phyloP scores from a whole-genome alignment of 2,797 vertebrate species.

The Rhabdomys pumilio region DNA sequence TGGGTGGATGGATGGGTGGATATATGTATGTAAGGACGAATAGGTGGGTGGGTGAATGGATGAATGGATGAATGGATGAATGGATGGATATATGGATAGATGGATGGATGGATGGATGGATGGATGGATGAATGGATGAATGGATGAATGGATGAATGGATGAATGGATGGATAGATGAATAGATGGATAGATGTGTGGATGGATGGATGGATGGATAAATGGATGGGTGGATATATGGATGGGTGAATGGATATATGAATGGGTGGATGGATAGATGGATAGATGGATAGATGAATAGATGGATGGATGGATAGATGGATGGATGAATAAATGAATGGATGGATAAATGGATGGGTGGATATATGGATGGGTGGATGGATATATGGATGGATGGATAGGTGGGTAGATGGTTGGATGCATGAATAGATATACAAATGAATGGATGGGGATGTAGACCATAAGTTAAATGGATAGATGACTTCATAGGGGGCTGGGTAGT shows the following conservation, averaged over 20 bases:
- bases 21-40: no score
- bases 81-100: not conserved
- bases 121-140: not conserved
- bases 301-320: not conserved
- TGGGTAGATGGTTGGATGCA: not conserved
- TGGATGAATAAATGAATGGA: not conserved
- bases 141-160: not conserved
- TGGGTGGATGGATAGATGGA: not conserved
- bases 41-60: not conserved
- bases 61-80: not conserved
- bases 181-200: no score
- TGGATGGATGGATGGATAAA: not conserved
- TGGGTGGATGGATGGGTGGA: not conserved
- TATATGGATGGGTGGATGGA: not conserved
- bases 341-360: not conserved
- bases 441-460: not conserved
- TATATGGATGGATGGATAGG: not conserved
- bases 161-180: not conserved
- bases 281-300: no score
- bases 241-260: no score
- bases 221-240: not conserved
- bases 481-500: no score
- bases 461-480: not conserved
- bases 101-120: not conserved
- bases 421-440: no score